A percentile compares a stretch with the other conserved stretches of the same genome.
Evolutionary conservation across 2,113 vertebrate species (phyloP).

Genomic region (Chamaea fasciata): DNA sequence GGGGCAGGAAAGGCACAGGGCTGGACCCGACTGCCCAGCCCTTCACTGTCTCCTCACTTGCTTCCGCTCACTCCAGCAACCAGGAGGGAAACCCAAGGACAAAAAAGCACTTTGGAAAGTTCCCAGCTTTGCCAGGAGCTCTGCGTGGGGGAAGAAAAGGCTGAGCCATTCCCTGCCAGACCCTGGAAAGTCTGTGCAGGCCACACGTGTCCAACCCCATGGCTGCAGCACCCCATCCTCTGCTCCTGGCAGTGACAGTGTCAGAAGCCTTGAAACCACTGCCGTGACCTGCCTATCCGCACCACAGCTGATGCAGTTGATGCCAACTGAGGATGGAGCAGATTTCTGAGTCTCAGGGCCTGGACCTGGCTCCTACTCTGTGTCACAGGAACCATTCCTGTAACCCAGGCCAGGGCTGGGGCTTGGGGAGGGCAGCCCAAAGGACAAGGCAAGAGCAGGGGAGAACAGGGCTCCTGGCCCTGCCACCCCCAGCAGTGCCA

Average conservation of each 20-base stretch:
- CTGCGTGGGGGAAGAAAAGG: neutral
- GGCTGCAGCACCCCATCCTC: neutral
- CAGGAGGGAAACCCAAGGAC: neutral
- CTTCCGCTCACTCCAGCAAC: neutral
- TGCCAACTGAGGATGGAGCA: neutral
- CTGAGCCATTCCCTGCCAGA: neutral
- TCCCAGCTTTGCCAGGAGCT: neutral
- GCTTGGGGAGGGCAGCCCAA: neutral
- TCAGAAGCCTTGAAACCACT: neutral
- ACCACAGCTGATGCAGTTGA: fast-evolving
- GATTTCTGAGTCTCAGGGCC: neutral
- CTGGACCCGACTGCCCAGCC: neutral
- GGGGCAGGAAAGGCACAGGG: neutral
- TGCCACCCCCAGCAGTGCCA: neutral
- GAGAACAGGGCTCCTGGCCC: neutral
- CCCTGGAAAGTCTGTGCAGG: fast-evolving
- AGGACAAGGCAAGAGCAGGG: neutral
- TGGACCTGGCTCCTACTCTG: neutral
- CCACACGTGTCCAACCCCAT: neutral
- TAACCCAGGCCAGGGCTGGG: fast-evolving
- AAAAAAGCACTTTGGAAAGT: conserved; percentile 22
- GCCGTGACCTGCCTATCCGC: neutral
- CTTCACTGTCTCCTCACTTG: fast-evolving
- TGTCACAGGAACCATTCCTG: neutral
- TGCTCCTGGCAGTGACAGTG: neutral